Evolutionary conservation across 2,888 invertebrate genomes (phyloP).

Genomic region (Dasypolia templi): DNA sequence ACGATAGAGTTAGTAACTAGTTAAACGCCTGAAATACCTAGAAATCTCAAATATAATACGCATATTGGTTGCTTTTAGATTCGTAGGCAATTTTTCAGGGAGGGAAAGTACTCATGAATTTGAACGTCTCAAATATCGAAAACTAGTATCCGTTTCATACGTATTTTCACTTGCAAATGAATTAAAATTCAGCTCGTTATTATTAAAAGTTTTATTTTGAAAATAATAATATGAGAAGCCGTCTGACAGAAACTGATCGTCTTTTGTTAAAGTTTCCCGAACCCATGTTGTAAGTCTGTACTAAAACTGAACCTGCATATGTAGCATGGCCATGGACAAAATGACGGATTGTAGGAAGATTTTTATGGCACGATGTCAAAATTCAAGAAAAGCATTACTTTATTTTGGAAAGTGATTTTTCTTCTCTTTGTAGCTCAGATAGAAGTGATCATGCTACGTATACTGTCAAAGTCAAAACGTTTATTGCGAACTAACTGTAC

Average conservation of each 20-base stretch:
- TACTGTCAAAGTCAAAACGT: too few relatives aligned
- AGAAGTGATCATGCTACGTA: too few relatives aligned
- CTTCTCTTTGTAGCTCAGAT: too few relatives aligned
- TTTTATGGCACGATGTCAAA: too few relatives aligned
- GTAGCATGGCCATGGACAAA: too few relatives aligned
- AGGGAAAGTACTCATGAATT: neutral
- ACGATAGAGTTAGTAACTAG: neutral
- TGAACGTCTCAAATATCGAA: neutral
- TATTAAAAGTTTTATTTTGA: neutral
- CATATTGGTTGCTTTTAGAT: constrained; percentile 4
- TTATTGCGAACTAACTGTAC: too few relatives aligned
- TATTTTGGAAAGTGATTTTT: too few relatives aligned
- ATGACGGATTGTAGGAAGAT: too few relatives aligned
- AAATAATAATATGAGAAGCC: neutral
- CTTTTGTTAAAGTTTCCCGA: neutral
- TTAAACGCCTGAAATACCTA: neutral
- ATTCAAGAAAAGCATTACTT: too few relatives aligned
- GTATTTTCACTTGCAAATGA: neutral
- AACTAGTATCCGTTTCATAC: neutral
- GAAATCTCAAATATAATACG: neutral
- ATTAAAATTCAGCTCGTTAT: neutral
- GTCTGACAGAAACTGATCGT: neutral
- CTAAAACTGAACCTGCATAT: neutral
- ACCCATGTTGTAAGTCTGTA: too few relatives aligned
- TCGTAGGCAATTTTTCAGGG: neutral